Percentiles rank a stretch among this genome's conserved stretches.
phyloP scores from a whole-genome alignment of 2,797 vertebrate species.

The Gastrophryne carolinensis region DNA sequence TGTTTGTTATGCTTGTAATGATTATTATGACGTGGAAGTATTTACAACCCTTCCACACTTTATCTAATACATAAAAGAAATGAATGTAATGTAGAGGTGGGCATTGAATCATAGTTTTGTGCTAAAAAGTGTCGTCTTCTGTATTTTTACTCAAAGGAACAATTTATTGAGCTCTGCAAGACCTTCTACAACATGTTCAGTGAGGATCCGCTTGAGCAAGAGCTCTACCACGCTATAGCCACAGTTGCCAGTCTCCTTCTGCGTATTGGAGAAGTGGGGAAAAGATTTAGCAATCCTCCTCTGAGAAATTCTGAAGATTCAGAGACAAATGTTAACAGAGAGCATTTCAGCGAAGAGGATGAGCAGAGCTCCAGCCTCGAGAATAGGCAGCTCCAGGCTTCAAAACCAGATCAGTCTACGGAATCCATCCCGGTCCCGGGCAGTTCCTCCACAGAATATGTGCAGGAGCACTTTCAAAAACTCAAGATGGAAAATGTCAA shows the following conservation, averaged over 20 bases:
- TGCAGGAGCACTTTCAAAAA: slow-evolving; percentile 62
- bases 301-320: slow-evolving; percentile 62
- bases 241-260: slow-evolving; percentile 93
- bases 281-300: slow-evolving; percentile 80
- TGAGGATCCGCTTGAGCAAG: slow-evolving; percentile 86
- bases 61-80: too few relatives aligned
- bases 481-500: slow-evolving; percentile 75
- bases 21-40: too few relatives aligned
- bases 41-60: too few relatives aligned
- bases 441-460: slow-evolving; percentile 68
- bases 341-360: slow-evolving; percentile 53
- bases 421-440: slow-evolving; percentile 58
- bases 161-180: slow-evolving; percentile 97
- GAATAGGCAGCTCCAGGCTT: slow-evolving; percentile 57
- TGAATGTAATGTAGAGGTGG: too few relatives aligned
- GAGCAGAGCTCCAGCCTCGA: slow-evolving; percentile 59
- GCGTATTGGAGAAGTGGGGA: slow-evolving; percentile 91
- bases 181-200: slow-evolving; percentile 98
- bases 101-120: too few relatives aligned
- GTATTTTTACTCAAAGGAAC: slow-evolving; percentile 73
- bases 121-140: too few relatives aligned
- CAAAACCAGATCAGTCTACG: slow-evolving; percentile 54
- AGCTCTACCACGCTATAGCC: slow-evolving; percentile 92
- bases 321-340: slow-evolving; percentile 53
- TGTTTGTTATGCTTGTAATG: too few relatives aligned